Evolutionary conservation across 2,888 invertebrate genomes (phyloP), one percentile per base, ranked within the genome.

Genomic region (Lasioglossum figueresi): DNA sequence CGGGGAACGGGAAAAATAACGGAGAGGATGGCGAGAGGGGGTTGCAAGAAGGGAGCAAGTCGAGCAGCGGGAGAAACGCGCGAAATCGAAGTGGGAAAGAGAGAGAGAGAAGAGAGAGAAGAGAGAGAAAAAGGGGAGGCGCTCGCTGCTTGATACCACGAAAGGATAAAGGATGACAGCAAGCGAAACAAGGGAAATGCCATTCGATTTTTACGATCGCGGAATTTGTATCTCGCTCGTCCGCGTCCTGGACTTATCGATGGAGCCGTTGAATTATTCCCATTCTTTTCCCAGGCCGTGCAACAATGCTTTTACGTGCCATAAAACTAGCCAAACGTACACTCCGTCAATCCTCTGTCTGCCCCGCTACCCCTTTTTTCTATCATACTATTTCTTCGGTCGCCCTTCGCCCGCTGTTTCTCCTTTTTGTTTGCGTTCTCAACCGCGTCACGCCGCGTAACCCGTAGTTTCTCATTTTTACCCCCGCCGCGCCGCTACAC

Each of bases 231-330:
- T 93, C 91, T 91, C 83, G 82, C 81, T 83, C 89, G 88, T 85
- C 83, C 83, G 85, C 83, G 82, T 83, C 88, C 83, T 85, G 86
- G 88, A 91, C 91, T 92, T 92, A 92, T 93, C 91, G 92, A 89
- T 90, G 87, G 90, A 82, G 74, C 87, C 84, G 86, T 89, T 93
- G 91, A 93, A 93, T 93, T 93, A 93, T 93, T 93, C 91, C 90
- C 91, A 92, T 93, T 93, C 93, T 92, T 93, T 31, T 86, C 88
- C 86, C 82, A 76, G 84, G 80, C 84, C 86, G 91, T 91, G 90
- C 91, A 91, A 92, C 93, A 91, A 93, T 92, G 91, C 92, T 91
- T 94, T 94, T 92, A 93, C 92, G 93, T 91, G 88, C 92, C 92
- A 92, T 94, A 94, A 93, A 94, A 90, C 78, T 85, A 86, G 77